Evolutionary conservation across 2,888 invertebrate species (phyloP).

Genomic region (Cinara cedri): DNA sequence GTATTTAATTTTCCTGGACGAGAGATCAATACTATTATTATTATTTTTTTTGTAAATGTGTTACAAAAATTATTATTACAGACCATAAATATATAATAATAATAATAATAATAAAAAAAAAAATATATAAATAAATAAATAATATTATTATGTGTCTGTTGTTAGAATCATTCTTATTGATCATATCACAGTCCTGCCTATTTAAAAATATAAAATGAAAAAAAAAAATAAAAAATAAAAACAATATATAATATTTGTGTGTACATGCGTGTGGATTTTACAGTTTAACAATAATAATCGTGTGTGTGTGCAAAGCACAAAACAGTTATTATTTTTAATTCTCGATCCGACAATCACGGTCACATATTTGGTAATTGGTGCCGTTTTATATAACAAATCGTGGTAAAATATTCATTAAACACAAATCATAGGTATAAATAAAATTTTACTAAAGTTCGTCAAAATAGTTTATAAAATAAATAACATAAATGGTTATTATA

Average conservation of each 20-base stretch:
- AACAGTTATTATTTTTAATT: conserved; percentile 17
- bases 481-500: conserved; percentile 33
- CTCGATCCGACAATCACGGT: conserved; percentile 23
- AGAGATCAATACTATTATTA: conserved; percentile 40
- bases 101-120: conserved; percentile 9
- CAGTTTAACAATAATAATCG: conserved; percentile 21
- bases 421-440: conserved; percentile 42
- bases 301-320: conserved; percentile 7
- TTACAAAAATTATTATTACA: conserved; percentile 34
- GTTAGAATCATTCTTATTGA: conserved; percentile 50
- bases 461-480: conserved; percentile 45
- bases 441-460: conserved; percentile 45
- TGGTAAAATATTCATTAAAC: conserved; percentile 44
- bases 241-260: conserved; percentile 7
- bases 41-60: conserved; percentile 33
- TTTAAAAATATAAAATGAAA: conserved; percentile 25
- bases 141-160: conserved; percentile 41
- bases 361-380: conserved; percentile 32
- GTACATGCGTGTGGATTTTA: conserved; percentile 26
- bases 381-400: conserved; percentile 29
- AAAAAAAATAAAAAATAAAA: conserved; percentile 25
- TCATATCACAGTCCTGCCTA: conserved; percentile 53
- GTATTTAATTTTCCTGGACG: conserved; percentile 38
- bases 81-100: conserved; percentile 29
- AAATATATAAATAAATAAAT: conserved; percentile 25